These are phyloP conservation scores for Drosophila willistoni DNA, from an alignment of 1,140 invertebrate genomes.

Conservation along the genomic window DNA sequence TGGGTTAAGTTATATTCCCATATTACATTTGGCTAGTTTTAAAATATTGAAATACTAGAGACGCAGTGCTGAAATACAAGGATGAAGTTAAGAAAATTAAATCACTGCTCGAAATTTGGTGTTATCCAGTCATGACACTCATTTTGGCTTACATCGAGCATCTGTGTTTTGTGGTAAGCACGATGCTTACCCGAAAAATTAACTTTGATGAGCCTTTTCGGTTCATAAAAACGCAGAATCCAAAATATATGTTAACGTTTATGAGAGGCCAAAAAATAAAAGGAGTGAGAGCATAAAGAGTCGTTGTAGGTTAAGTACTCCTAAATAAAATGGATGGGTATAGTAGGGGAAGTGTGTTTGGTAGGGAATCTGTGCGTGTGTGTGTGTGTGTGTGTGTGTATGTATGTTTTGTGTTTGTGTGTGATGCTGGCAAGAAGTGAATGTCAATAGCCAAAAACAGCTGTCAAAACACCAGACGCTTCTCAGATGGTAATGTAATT, in stretches of 20 bases:
- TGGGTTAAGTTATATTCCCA: no score
- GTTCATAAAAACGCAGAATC: not conserved
- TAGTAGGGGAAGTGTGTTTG: not conserved
- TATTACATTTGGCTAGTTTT: no score
- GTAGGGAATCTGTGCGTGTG: no score
- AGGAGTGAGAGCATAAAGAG: not conserved
- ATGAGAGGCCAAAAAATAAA: not conserved
- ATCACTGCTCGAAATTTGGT: not conserved
- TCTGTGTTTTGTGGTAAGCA: not conserved
- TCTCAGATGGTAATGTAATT: constrained; percentile 72
- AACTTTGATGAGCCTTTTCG: constrained; percentile 7
- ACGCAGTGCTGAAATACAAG: not conserved
- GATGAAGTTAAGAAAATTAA: not conserved
- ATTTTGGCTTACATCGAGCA: not conserved
- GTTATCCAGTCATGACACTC: constrained; percentile 1
- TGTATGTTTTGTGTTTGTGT: constrained; percentile 1
- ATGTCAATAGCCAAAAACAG: constrained; percentile 77
- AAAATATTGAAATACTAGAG: no score
- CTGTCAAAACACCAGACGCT: constrained; percentile 74
- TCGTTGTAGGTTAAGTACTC: constrained; percentile 4
- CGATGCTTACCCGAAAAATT: not conserved
- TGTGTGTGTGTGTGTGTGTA: not conserved
- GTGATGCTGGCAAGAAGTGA: constrained; percentile 54
- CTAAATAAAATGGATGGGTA: not conserved
- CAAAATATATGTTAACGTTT: constrained; percentile 1